These are phyloP conservation scores for Clinocottus analis DNA, from an alignment of 2,113 vertebrate genomes.

Conservation along the genomic window DNA sequence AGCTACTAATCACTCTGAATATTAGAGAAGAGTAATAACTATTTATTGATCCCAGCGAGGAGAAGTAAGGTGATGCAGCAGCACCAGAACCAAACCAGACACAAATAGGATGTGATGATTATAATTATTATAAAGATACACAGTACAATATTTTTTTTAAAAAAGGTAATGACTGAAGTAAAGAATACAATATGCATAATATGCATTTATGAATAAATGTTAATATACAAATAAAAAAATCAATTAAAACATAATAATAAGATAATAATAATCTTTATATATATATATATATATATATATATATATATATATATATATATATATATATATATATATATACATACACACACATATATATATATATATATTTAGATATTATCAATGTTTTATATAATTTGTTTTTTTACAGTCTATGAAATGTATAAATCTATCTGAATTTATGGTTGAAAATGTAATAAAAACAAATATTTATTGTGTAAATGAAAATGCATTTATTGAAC, in stretches of 20 bases:
- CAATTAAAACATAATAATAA: no score
- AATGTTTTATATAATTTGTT: neutral
- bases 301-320: no score
- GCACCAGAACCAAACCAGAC: neutral
- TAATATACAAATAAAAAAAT: no score
- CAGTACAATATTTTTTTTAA: neutral
- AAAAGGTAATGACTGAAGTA: no score
- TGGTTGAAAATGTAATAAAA: conserved; percentile 1
- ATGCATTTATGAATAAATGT: no score
- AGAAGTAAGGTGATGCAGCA: neutral
- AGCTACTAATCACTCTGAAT: neutral
- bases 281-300: no score
- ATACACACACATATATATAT: no score
- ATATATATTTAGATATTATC: neutral
- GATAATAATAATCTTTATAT: no score
- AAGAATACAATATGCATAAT: no score
- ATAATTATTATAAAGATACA: neutral
- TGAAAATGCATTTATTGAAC: conserved; percentile 61
- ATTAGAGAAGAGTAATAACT: no score
- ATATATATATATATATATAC: no score
- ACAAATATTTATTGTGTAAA: neutral
- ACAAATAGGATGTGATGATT: neutral
- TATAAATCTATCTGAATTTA: neutral
- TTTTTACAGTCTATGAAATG: neutral
- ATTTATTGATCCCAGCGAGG: neutral